Evolutionary conservation across 2,797 vertebrate genomes (phyloP), one percentile per base, ranked within the genome.

Genomic region (Bradypus variegatus): DNA sequence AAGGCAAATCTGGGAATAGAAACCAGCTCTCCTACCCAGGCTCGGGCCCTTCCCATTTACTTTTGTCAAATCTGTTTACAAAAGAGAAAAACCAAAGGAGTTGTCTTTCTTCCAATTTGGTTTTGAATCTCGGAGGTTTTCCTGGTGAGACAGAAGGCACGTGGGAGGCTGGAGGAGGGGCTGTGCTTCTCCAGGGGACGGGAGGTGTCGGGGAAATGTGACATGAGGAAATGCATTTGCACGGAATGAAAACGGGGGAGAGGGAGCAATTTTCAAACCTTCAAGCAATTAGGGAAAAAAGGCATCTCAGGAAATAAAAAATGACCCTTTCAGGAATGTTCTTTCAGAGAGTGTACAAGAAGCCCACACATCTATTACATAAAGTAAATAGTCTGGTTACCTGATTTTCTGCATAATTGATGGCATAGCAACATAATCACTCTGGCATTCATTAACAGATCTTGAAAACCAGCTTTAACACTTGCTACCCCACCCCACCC

Each of bases 71-170:
- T 77, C 80, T 94, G 91, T 95, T 96, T 93, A 94, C 76, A 70
- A 45, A 83, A 88, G 67, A 95, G 94, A 79, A 76, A 85, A 91
- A 83, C 64, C 90, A 41, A 95, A 88, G 90, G 86, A 64, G 64
- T 62, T 87, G 78, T 75, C 53, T 88, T 80, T 89, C 92, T 95
- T 95, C 95, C 95, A 95, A 80, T 38, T 93, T 53, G 72, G 84
- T 92, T 89, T 94, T 62, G 69, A 79, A 70, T 90, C 81, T 45
- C 36, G 0, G 75, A 91, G 93, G 94, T 38, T 96, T 97, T 96
- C 96, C 96, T 95, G 92, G 60, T 90, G 91, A 90, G 94, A 96
- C 97, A 97, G 97, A 97, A 97, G 97, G 97, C 95, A 48, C 89
- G 97, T 97, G 96, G 97, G 97, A 72, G 89, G 96, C 84, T 48